Evolutionary conservation across 2,888 invertebrate genomes (phyloP), one percentile per base, ranked within the genome.

Genomic region (Bombylius discolor): DNA sequence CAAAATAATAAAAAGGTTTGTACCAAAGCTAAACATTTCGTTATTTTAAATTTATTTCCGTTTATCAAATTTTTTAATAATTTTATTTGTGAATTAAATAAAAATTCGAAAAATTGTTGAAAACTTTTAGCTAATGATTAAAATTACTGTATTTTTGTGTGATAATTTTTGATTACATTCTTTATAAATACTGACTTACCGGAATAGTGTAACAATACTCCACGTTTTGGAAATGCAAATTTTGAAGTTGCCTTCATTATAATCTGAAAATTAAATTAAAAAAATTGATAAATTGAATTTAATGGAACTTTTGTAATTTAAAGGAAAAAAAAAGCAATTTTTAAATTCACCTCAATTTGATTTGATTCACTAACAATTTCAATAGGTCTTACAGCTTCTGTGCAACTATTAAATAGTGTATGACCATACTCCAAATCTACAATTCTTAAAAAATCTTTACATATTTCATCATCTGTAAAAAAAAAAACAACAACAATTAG

Each of bases 151-250:
- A 3, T 23, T 23, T 23, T 1, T 23, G 1, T 23, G 1, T 23
- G 23, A 23, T 23, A 23, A 23, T 23, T 23, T n/a, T n/a, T n/a
- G n/a, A n/a, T 23, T 23, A 23, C 23, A 23, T 23, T 23, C 3
- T 23, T 23, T 23, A 23, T 23, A 23, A 23, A 23, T 23, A 23
- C 23, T 23, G 23, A 63, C 77, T 75, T 68, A 81, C 81, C 80
- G 71, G 80, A 79, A 68, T 80, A 85, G 72, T 83, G 80, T 61
- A 84, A 71, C 31, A 85, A 69, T 56, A 84, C 76, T 4, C 85
- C 85, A 64, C 84, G 74, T 61, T 81, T 81, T 0, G 83, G 82
- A 60, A 76, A 80, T 36, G 71, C 64, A 47, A 77, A 78, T 61
- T 74, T 68, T 5, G 79, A 78, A 59, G 71, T 74, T 3, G 76